Evolutionary conservation across 2,797 vertebrate genomes (phyloP).

Genomic region (Malacoctenus gilli): DNA sequence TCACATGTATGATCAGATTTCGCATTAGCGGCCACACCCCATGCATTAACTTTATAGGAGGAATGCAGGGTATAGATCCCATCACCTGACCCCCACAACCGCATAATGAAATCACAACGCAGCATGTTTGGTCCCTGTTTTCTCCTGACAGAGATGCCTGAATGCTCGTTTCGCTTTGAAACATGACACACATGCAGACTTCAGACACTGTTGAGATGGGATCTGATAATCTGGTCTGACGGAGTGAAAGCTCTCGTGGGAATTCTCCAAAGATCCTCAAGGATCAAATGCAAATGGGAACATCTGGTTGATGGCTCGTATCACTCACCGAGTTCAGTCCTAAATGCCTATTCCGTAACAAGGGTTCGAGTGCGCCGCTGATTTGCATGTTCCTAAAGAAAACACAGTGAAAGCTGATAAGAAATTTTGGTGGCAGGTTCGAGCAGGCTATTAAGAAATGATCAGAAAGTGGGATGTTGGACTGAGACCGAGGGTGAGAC

Average conservation of each 20-base stretch:
- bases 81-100: background rate
- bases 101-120: slow-evolving; percentile 8
- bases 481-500: slow-evolving; percentile 19
- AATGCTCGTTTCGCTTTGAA: slow-evolving; percentile 37
- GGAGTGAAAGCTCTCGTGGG: slow-evolving; percentile 38
- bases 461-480: slow-evolving; percentile 37
- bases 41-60: background rate
- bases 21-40: slow-evolving; percentile 31
- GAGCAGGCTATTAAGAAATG: slow-evolving; percentile 28
- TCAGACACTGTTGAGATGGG: slow-evolving; percentile 17
- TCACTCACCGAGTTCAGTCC: slow-evolving; percentile 27
- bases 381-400: too few relatives aligned
- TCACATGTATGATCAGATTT: slow-evolving; percentile 16
- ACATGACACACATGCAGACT: slow-evolving; percentile 35
- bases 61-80: background rate
- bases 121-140: slow-evolving; percentile 4
- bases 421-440: slow-evolving; percentile 27
- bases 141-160: slow-evolving; percentile 8
- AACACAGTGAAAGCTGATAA: background rate
- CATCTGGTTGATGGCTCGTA: slow-evolving; percentile 62
- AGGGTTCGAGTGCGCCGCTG: too few relatives aligned
- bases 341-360: too few relatives aligned
- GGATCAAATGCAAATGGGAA: slow-evolving; percentile 66
- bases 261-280: slow-evolving; percentile 43
- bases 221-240: slow-evolving; percentile 42